These are phyloP conservation scores for Hofmannophila pseudospretella DNA, from an alignment of 2,888 invertebrate genomes.

Conservation along the genomic window DNA sequence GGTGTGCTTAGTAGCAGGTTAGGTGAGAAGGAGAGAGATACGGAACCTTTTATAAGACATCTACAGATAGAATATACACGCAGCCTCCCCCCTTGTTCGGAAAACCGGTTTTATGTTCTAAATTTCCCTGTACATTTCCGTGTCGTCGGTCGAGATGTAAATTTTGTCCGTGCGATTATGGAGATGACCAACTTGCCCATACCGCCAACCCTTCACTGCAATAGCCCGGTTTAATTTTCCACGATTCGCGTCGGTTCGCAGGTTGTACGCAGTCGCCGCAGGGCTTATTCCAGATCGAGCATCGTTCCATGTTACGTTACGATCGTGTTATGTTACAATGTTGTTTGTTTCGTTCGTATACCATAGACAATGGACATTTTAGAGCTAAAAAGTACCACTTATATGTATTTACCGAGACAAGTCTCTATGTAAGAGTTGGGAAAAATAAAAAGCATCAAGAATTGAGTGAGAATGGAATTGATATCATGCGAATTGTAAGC, in stretches of 20 bases:
- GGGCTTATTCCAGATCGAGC: conserved; percentile 70
- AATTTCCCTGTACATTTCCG: conserved; percentile 37
- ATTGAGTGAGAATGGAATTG: conserved; percentile 7
- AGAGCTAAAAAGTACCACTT: conserved; percentile 42
- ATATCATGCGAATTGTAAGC: neutral
- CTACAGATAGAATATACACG: conserved; percentile 60
- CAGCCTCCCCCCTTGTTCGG: conserved; percentile 56
- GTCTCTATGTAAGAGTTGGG: neutral
- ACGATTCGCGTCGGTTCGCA: conserved; percentile 48
- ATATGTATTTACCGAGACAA: conserved; percentile 7
- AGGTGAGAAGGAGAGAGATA: conserved; percentile 54
- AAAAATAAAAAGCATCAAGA: neutral
- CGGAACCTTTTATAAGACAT: conserved; percentile 58
- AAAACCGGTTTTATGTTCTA: conserved; percentile 52
- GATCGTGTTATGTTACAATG: conserved; percentile 58
- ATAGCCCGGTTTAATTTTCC: conserved; percentile 69
- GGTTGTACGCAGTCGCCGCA: conserved; percentile 66
- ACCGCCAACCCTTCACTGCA: conserved; percentile 49
- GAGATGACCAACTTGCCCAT: conserved; percentile 14
- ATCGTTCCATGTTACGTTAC: conserved; percentile 69
- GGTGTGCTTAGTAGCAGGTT: conserved; percentile 69
- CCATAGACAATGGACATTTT: conserved; percentile 43
- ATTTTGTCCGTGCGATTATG: conserved; percentile 18
- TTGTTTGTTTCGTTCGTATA: conserved; percentile 58
- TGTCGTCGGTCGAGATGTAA: conserved; percentile 25